Evolutionary conservation across 2,888 invertebrate genomes (phyloP).

Genomic region (Diarsia rubi): DNA sequence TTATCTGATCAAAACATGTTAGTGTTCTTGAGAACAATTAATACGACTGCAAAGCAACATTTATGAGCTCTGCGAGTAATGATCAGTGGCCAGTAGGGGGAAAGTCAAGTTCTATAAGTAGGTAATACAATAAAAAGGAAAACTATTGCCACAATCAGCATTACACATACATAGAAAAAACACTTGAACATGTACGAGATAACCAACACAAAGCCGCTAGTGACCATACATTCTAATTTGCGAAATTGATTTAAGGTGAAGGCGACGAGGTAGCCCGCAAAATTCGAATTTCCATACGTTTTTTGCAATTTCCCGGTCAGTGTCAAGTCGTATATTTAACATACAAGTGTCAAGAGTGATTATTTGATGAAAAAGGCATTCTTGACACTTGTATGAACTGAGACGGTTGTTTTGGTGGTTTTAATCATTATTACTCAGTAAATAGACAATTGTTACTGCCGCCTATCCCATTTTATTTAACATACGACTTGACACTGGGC

Average conservation of each 20-base stretch:
- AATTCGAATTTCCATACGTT: no score
- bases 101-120: conserved; percentile 48
- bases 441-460: no score
- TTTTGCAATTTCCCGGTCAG: no score
- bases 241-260: conserved; percentile 45
- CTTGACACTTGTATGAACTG: no score
- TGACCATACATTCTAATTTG: conserved; percentile 49
- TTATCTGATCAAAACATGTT: background rate
- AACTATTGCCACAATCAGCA: conserved; percentile 45
- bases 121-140: conserved; percentile 55
- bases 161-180: conserved; percentile 27
- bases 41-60: conserved; percentile 17
- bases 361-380: no score
- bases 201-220: conserved; percentile 26
- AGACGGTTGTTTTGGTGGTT: no score
- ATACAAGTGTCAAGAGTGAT: no score
- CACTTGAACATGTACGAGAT: conserved; percentile 49
- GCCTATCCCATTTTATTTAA: no score
- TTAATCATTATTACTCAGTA: no score
- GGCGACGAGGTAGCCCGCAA: no score
- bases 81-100: conserved; percentile 27
- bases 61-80: conserved; percentile 26
- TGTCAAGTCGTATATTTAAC: no score
- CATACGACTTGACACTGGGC: no score
- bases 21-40: conserved; percentile 5